These are phyloP conservation scores for Lacanobia wlatinum DNA, from an alignment of 2,888 invertebrate species.

Conservation along the genomic window DNA sequence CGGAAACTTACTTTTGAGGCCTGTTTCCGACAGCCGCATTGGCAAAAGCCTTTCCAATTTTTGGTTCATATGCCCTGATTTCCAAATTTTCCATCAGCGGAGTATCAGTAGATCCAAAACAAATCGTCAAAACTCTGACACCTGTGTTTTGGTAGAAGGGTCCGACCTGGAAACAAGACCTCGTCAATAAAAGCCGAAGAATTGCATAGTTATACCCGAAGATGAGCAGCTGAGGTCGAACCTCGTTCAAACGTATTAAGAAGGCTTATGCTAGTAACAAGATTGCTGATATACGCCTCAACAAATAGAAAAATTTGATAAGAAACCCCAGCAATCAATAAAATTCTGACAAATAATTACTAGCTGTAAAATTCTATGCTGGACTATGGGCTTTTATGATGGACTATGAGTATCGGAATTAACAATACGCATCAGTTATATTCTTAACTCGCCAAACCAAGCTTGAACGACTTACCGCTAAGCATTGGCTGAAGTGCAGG, in stretches of 20 bases:
- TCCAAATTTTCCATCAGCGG: slow-evolving; percentile 68
- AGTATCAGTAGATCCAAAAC: slow-evolving; percentile 74
- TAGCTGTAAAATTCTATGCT: too few relatives aligned
- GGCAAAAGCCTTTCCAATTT: slow-evolving; percentile 45
- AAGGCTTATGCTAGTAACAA: too few relatives aligned
- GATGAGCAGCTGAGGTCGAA: too few relatives aligned
- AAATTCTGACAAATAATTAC: too few relatives aligned
- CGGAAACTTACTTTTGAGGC: slow-evolving; percentile 55
- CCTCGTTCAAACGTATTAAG: too few relatives aligned
- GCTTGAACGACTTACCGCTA: slow-evolving; percentile 39
- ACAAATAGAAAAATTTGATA: too few relatives aligned
- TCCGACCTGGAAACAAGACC: slow-evolving; percentile 62
- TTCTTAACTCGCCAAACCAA: too few relatives aligned
- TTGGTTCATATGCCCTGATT: slow-evolving; percentile 58
- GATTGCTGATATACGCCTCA: too few relatives aligned
- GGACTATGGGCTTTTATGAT: too few relatives aligned
- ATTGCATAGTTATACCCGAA: background rate
- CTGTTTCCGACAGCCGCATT: background rate
- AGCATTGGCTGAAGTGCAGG: slow-evolving; percentile 51
- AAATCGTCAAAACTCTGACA: slow-evolving; percentile 72
- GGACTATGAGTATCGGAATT: too few relatives aligned
- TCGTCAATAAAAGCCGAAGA: too few relatives aligned
- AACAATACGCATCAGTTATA: background rate
- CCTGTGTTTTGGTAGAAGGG: slow-evolving; percentile 70
- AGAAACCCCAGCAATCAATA: too few relatives aligned